Percentiles rank a stretch among this genome's conserved stretches.
Conservation (phyloP, 2,888 invertebrate genomes). For the Malacosoma neustria region DNA sequence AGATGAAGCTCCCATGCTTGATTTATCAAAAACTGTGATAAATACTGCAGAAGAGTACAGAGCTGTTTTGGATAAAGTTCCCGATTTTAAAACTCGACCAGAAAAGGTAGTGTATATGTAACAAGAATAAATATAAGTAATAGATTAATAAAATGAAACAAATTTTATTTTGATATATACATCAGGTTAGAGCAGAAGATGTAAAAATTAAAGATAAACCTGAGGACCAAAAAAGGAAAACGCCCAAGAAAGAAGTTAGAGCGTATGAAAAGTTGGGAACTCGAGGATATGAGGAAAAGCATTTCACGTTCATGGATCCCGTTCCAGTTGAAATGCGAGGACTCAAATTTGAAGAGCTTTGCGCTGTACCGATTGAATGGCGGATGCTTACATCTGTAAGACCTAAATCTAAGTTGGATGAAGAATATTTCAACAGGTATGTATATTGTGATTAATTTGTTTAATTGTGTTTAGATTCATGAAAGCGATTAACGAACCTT, state of each 20-base stretch:
- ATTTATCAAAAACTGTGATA: conserved; percentile 86
- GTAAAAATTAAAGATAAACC: conserved; percentile 82
- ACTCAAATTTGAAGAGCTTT: conserved; percentile 84
- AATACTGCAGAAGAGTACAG: conserved; percentile 88
- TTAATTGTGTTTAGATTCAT: too few relatives aligned
- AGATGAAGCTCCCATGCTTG: conserved; percentile 87
- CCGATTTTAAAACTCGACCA: conserved; percentile 91
- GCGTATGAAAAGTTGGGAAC: conserved; percentile 77
- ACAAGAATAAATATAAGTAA: too few relatives aligned
- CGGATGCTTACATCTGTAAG: conserved; percentile 92
- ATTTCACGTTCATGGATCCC: conserved; percentile 80
- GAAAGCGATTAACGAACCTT: too few relatives aligned
- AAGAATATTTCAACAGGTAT: conserved; percentile 89
- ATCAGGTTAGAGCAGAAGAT: conserved; percentile 82
- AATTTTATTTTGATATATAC: conserved; percentile 1
- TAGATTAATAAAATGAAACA: too few relatives aligned
- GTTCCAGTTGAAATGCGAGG: conserved; percentile 87
- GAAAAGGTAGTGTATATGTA: conserved; percentile 78
- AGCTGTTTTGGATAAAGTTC: conserved; percentile 88
- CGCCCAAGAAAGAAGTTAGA: conserved; percentile 81
- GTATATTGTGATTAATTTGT: too few relatives aligned
- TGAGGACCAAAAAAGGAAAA: conserved; percentile 82
- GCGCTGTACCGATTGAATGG: conserved; percentile 92
- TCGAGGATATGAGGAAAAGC: conserved; percentile 74
- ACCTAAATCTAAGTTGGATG: conserved; percentile 88